phyloP scores from a whole-genome alignment of 2,888 invertebrate genomes.

The Augiades crinisus region DNA sequence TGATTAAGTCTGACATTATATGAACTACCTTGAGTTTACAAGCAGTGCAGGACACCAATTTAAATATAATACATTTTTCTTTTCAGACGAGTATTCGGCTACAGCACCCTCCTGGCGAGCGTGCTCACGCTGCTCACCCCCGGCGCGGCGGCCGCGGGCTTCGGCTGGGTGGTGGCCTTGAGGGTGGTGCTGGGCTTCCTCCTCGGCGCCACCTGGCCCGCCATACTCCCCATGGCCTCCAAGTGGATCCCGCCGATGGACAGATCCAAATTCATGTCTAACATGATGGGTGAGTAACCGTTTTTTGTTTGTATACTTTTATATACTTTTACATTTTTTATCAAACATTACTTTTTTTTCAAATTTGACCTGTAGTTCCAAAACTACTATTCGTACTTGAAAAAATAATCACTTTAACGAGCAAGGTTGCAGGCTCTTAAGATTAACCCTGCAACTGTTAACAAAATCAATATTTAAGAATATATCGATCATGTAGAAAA shows the following conservation, averaged over 20 bases:
- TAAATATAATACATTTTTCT: slow-evolving; percentile 6
- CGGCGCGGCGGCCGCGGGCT: slow-evolving; percentile 85
- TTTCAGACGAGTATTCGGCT: slow-evolving; percentile 85
- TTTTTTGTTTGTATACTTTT: not conserved
- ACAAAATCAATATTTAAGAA: no score
- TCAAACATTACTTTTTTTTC: no score
- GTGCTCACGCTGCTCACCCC: slow-evolving; percentile 91
- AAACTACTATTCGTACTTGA: no score
- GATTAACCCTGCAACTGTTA: no score
- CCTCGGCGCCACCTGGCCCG: slow-evolving; percentile 95
- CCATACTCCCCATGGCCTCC: slow-evolving; percentile 95
- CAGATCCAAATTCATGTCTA: slow-evolving; percentile 94
- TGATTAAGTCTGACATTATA: no score
- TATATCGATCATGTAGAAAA: no score
- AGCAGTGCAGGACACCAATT: no score
- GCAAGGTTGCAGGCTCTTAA: no score
- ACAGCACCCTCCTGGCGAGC: slow-evolving; percentile 92
- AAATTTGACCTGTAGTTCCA: no score
- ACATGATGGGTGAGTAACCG: slow-evolving; percentile 89
- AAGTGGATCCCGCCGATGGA: slow-evolving; percentile 98
- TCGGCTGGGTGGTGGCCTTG: slow-evolving; percentile 85
- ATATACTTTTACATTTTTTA: not conserved
- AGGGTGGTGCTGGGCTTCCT: slow-evolving; percentile 89
- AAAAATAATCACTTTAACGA: no score
- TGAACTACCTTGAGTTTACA: no score